These are phyloP conservation scores for Antechinus flavipes DNA, from an alignment of 2,113 vertebrate genomes.

Conservation along the genomic window DNA sequence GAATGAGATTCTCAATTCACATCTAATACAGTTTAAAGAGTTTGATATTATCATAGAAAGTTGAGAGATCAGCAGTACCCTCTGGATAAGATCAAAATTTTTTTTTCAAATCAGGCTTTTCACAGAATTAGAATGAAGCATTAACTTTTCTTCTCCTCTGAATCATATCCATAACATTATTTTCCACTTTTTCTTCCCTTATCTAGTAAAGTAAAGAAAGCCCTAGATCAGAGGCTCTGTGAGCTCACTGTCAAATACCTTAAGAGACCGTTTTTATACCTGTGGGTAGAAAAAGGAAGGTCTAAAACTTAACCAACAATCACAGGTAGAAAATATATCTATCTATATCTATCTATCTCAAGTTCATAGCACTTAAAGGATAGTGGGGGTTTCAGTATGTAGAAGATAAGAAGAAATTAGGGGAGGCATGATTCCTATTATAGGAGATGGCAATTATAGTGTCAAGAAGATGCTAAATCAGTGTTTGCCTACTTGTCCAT, in stretches of 20 bases:
- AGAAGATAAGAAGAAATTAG: neutral
- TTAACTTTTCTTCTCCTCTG: neutral
- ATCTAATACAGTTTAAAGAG: neutral
- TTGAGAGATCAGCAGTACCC: neutral
- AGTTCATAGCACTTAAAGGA: neutral
- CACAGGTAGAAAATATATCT: neutral
- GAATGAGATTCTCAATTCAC: neutral
- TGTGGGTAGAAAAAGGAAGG: neutral
- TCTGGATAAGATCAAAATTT: neutral
- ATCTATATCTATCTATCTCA: too few species aligned
- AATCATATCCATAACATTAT: neutral
- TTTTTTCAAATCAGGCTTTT: neutral
- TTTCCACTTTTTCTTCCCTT: neutral
- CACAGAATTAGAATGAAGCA: neutral
- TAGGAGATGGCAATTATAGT: neutral
- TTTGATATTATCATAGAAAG: neutral
- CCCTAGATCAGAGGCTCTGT: neutral
- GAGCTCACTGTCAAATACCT: neutral
- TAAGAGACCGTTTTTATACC: neutral
- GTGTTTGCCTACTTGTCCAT: neutral
- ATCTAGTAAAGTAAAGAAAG: neutral
- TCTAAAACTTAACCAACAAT: neutral
- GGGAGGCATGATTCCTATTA: neutral
- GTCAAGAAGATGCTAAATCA: neutral
- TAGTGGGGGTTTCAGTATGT: neutral